Evolutionary conservation across 1,140 invertebrate species (phyloP).

Genomic region (Sarcophaga peregrina): DNA sequence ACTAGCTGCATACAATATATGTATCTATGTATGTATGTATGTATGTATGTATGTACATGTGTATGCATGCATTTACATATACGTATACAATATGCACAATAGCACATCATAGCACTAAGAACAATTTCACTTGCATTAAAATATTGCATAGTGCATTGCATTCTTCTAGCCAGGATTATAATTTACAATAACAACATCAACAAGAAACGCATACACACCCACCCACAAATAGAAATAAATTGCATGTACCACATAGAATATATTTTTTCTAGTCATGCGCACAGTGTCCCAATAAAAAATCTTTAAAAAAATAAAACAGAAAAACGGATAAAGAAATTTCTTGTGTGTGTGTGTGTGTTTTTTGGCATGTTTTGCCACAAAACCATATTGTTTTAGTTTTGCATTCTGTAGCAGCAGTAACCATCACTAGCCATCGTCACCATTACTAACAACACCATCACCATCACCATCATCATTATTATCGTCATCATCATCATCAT

Average conservation of each 20-base stretch:
- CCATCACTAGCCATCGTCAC: too few relatives aligned
- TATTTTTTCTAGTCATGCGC: too few relatives aligned
- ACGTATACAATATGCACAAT: not conserved
- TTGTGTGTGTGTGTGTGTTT: not conserved
- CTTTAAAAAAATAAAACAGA: too few relatives aligned
- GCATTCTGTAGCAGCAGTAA: constrained; percentile 4
- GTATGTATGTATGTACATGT: not conserved
- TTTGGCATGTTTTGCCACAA: not conserved
- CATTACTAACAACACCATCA: not conserved
- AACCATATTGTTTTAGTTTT: constrained; percentile 26
- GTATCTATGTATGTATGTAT: not conserved
- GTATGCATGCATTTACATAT: not conserved
- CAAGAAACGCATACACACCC: too few relatives aligned
- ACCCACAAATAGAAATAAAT: too few relatives aligned
- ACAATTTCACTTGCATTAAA: not conserved
- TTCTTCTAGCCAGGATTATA: constrained; percentile 14
- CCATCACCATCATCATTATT: not conserved
- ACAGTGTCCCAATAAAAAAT: not conserved
- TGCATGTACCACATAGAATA: too few relatives aligned
- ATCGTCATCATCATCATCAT: not conserved
- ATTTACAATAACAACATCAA: not conserved
- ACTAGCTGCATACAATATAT: not conserved
- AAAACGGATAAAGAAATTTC: too few relatives aligned
- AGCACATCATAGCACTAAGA: too few relatives aligned
- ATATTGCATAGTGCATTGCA: constrained; percentile 8